phyloP scores from a whole-genome alignment of 2,797 vertebrate genomes.

The Pygocentrus nattereri region DNA sequence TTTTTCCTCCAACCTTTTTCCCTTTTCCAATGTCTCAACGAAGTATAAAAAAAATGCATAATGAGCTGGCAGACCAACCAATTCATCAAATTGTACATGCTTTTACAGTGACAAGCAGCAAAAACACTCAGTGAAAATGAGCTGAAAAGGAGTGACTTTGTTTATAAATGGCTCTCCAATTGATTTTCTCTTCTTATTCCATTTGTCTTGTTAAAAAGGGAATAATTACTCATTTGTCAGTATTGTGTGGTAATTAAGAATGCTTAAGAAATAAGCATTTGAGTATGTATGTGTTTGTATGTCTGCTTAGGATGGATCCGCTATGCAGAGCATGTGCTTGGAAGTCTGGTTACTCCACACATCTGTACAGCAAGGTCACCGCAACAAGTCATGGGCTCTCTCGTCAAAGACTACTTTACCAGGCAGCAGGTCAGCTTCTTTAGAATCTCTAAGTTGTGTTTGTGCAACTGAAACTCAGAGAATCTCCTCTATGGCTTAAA shows the following conservation, averaged over 20 bases:
- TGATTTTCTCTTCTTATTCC: too few relatives aligned
- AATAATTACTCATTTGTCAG: too few relatives aligned
- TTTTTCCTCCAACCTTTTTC: not conserved
- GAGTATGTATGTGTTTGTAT: conserved; percentile 31
- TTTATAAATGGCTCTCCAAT: not conserved
- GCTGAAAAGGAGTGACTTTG: too few relatives aligned
- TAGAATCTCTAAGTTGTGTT: not conserved
- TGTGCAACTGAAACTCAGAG: not conserved
- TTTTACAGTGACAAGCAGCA: too few relatives aligned
- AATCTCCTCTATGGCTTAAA: not conserved
- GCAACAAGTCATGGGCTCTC: conserved; percentile 96
- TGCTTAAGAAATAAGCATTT: not conserved
- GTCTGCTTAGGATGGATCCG: conserved; percentile 89
- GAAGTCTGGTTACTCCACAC: conserved; percentile 89
- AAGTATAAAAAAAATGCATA: not conserved
- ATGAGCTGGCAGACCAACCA: not conserved
- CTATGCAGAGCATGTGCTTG: conserved; percentile 92
- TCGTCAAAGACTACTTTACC: conserved; percentile 94
- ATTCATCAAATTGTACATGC: too few relatives aligned
- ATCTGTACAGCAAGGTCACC: conserved; percentile 95
- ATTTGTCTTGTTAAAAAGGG: too few relatives aligned
- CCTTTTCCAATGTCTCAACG: not conserved
- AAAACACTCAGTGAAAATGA: too few relatives aligned
- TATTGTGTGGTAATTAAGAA: too few relatives aligned
- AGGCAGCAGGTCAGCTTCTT: conserved; percentile 85